A percentile compares a stretch with the other conserved stretches of the same genome.
phyloP scores from a whole-genome alignment of 2,797 vertebrate genomes.

The Acomys russatus region DNA sequence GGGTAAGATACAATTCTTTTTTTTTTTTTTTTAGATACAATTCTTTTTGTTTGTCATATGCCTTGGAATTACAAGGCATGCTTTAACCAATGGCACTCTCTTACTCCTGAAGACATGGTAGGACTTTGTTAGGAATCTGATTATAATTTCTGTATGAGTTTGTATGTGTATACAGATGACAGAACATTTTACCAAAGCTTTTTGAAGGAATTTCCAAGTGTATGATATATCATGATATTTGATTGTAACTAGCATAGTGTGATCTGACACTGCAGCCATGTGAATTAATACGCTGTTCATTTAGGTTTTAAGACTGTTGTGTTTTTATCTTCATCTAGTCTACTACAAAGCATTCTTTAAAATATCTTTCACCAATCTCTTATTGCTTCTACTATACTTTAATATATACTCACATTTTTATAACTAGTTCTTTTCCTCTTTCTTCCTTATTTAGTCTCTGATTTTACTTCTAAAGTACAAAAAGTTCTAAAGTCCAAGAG shows the following conservation, averaged over 20 bases:
- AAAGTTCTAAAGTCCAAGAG: neutral
- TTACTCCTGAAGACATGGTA: neutral
- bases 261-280: neutral
- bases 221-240: neutral
- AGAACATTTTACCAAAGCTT: neutral
- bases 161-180: neutral
- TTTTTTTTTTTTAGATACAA: neutral
- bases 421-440: neutral
- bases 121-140: constrained; percentile 22
- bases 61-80: neutral
- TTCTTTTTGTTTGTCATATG: neutral
- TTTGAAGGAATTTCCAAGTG: neutral
- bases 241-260: neutral
- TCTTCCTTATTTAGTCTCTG: neutral
- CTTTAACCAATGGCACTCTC: neutral
- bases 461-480: neutral
- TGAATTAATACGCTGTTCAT: neutral
- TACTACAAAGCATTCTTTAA: neutral
- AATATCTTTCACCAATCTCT: neutral
- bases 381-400: neutral
- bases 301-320: neutral
- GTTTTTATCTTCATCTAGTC: neutral
- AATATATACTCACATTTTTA: neutral
- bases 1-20: neutral
- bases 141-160: neutral